Conservation (phyloP, 2,888 invertebrate genomes). For the Stenodera caucasica region DNA sequence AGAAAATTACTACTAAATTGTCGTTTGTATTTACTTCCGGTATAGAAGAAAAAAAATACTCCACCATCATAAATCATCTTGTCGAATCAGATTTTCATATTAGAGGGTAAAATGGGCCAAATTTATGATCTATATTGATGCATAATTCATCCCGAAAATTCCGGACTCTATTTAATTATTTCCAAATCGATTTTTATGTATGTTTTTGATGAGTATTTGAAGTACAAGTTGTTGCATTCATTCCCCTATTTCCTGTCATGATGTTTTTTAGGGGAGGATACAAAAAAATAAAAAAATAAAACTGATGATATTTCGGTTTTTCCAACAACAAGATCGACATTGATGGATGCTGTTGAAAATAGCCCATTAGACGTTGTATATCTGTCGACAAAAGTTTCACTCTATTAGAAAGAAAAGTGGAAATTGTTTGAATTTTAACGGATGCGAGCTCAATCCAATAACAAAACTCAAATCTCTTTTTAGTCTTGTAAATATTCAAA, state of each 20-base stretch:
- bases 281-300: no score
- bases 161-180: no score
- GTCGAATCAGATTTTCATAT: background rate
- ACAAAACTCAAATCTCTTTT: no score
- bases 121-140: background rate
- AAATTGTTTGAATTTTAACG: background rate
- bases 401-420: background rate
- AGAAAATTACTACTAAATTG: background rate
- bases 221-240: constrained; percentile 3
- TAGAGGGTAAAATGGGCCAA: background rate
- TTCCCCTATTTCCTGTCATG: background rate
- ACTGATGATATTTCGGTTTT: background rate
- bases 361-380: background rate
- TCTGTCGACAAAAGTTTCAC: background rate
- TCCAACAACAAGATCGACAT: background rate
- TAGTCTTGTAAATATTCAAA: no score
- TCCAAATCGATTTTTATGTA: no score
- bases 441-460: background rate
- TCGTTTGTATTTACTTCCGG: background rate
- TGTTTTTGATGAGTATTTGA: background rate
- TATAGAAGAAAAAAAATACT: background rate
- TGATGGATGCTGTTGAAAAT: background rate
- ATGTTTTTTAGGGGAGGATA: no score
- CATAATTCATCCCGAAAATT: background rate
- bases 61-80: background rate